Conservation (phyloP, 2,113 vertebrate genomes). For the Symphodus melops region DNA sequence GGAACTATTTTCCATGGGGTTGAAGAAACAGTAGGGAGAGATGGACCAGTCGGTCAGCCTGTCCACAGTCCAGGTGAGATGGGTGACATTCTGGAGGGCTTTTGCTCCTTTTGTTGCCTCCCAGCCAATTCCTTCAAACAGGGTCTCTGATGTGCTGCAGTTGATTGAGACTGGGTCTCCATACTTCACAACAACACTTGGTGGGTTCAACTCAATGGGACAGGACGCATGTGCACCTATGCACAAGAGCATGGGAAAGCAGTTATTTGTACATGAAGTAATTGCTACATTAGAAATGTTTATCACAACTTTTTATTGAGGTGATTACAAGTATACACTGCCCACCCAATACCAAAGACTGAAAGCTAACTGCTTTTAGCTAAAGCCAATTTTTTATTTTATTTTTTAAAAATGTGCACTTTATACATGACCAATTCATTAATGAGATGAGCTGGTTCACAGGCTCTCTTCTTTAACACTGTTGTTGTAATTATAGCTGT, state of each 20-base stretch:
- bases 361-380: too few species aligned
- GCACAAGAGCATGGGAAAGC: not conserved
- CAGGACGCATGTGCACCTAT: conserved; percentile 49
- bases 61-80: conserved; percentile 56
- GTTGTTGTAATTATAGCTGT: too few species aligned
- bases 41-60: conserved; percentile 12
- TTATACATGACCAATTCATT: too few species aligned
- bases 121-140: conserved; percentile 61
- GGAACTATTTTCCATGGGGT: accelerated
- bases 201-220: conserved; percentile 61
- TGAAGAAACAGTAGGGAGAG: not conserved
- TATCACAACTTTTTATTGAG: not conserved
- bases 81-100: accelerated
- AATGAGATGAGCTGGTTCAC: too few species aligned
- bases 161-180: conserved; percentile 66
- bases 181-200: conserved; percentile 64
- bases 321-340: not conserved
- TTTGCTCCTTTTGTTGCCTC: not conserved
- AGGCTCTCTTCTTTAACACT: too few species aligned
- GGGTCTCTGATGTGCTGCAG: conserved; percentile 43
- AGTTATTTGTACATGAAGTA: not conserved
- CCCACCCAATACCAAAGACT: too few species aligned
- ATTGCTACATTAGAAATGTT: not conserved
- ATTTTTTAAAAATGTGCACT: too few species aligned
- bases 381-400: too few species aligned